These are phyloP conservation scores for Terrapene triunguis DNA, from an alignment of 2,113 vertebrate genomes.

Conservation along the genomic window DNA sequence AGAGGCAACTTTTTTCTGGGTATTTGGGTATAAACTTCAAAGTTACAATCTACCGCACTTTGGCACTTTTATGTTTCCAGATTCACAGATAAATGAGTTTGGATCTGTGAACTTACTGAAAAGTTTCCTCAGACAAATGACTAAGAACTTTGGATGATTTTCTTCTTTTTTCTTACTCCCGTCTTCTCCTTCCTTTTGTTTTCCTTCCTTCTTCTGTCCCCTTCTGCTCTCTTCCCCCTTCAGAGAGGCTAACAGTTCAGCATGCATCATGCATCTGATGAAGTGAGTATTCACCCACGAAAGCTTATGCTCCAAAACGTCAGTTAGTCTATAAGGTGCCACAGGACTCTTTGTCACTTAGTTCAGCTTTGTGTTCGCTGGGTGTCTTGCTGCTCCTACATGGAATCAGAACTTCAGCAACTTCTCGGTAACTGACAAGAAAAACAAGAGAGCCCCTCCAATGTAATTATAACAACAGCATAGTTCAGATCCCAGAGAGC, in stretches of 20 bases:
- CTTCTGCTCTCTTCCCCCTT: not conserved
- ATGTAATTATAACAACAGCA: not conserved
- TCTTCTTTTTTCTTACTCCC: slow-evolving; percentile 13
- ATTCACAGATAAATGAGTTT: slow-evolving; percentile 51
- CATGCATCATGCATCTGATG: no score
- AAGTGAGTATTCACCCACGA: no score
- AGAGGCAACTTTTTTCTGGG: slow-evolving; percentile 23
- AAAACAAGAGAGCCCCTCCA: not conserved
- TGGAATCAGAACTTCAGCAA: not conserved
- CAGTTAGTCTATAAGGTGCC: no score
- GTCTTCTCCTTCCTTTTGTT: not conserved
- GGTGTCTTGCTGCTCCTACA: not conserved
- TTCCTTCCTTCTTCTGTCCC: not conserved
- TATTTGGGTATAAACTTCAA: slow-evolving; percentile 72
- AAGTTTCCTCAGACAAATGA: slow-evolving; percentile 55
- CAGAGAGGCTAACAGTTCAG: not conserved
- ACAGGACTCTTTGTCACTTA: no score
- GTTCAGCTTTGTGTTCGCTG: not conserved
- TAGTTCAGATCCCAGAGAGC: not conserved
- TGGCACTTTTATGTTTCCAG: slow-evolving; percentile 63
- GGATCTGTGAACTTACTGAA: slow-evolving; percentile 39
- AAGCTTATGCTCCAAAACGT: no score
- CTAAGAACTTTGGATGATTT: not conserved
- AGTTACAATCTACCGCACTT: slow-evolving; percentile 63
- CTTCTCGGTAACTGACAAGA: not conserved